A percentile compares a stretch with the other conserved stretches of the same genome.
phyloP scores from a whole-genome alignment of 2,797 vertebrate genomes.

The Acrossocheilus fasciatus region DNA sequence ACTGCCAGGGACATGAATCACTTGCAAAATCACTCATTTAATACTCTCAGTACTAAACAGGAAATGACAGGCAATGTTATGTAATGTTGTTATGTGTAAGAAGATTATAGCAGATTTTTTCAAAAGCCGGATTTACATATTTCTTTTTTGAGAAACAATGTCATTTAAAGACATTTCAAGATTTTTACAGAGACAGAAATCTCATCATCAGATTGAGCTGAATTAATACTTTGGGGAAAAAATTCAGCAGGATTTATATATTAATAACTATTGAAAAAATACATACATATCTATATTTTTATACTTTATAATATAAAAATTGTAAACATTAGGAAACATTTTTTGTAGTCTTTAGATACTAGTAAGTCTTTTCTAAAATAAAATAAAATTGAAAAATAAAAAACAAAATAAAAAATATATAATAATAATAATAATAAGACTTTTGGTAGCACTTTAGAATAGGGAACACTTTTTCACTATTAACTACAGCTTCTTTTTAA shows the following conservation, averaged over 20 bases:
- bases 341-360: too few relatives aligned
- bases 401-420: neutral
- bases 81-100: neutral
- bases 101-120: neutral
- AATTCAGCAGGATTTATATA: neutral
- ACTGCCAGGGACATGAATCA: constrained; percentile 74
- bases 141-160: neutral
- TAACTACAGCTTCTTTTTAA: too few relatives aligned
- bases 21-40: constrained; percentile 4
- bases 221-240: neutral
- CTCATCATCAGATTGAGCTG: neutral
- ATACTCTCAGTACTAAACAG: constrained; percentile 25
- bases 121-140: neutral
- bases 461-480: too few relatives aligned
- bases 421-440: too few relatives aligned
- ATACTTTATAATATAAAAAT: too few relatives aligned
- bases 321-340: too few relatives aligned
- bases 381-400: too few relatives aligned
- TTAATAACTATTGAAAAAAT: too few relatives aligned
- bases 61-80: neutral
- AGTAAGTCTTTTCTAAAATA: too few relatives aligned
- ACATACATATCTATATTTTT: neutral
- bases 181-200: neutral
- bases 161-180: neutral
- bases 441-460: too few relatives aligned